Conservation (phyloP, 2,888 invertebrate species). For the Acanthoscelides obtectus region DNA sequence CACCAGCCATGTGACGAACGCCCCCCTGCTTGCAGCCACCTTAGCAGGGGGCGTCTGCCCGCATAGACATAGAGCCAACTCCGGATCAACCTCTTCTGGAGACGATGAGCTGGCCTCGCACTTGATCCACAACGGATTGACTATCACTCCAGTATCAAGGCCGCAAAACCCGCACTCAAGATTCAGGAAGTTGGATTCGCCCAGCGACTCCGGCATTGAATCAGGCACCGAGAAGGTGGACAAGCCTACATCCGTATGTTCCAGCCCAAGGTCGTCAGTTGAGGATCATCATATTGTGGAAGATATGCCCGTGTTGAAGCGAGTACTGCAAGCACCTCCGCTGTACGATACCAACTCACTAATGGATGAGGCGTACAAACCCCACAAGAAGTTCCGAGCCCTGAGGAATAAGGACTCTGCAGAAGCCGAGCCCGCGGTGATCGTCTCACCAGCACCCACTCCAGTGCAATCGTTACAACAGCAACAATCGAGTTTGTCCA, state of each 20-base stretch:
- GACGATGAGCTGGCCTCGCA: conserved; percentile 74
- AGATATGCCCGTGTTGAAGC: conserved; percentile 91
- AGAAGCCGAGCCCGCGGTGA: conserved; percentile 66
- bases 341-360: conserved; percentile 84
- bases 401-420: conserved; percentile 72
- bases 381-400: conserved; percentile 92
- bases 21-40: conserved; percentile 70
- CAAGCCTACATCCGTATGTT: conserved; percentile 75
- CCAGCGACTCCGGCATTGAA: conserved; percentile 91
- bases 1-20: conserved; percentile 63
- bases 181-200: conserved; percentile 83
- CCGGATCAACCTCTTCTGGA: conserved; percentile 68
- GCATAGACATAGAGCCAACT: conserved; percentile 68
- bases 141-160: conserved; percentile 63
- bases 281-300: conserved; percentile 76
- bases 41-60: conserved; percentile 71
- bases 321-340: conserved; percentile 88
- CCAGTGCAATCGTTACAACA: conserved; percentile 11
- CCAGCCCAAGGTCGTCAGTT: conserved; percentile 78
- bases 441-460: conserved; percentile 40
- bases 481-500: conserved; percentile 59
- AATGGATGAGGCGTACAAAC: conserved; percentile 94
- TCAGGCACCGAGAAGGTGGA: conserved; percentile 87
- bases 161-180: conserved; percentile 56
- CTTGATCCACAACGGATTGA: conserved; percentile 67